Percentiles rank a stretch among this genome's conserved stretches.
Evolutionary conservation across 2,888 invertebrate species (phyloP).

Genomic region (Bibio marci): DNA sequence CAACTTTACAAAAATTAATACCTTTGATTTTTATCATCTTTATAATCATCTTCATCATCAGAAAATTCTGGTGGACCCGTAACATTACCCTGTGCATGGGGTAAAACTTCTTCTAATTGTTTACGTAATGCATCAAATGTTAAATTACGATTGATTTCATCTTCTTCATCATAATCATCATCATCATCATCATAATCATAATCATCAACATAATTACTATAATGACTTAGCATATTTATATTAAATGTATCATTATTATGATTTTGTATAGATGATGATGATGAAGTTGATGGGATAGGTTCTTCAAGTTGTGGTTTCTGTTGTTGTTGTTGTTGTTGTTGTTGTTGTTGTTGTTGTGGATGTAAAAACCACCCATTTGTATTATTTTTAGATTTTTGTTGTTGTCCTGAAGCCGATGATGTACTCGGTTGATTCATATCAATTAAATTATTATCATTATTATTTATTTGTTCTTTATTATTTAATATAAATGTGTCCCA

Average conservation of each 20-base stretch:
- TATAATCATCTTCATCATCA: slow-evolving; percentile 11
- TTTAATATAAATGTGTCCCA: slow-evolving; percentile 12
- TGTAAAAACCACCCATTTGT: slow-evolving; percentile 13
- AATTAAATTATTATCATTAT: not conserved
- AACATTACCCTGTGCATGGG: slow-evolving; percentile 9
- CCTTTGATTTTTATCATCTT: slow-evolving; percentile 1
- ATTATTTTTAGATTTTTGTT: not conserved
- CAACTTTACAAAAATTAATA: not conserved
- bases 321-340: slow-evolving; percentile 1
- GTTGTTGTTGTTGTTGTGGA: slow-evolving; percentile 6
- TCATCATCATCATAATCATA: slow-evolving; percentile 2
- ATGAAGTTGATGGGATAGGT: not conserved
- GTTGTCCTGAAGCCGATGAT: not conserved
- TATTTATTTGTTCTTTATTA: not conserved
- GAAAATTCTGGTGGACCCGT: slow-evolving; percentile 10
- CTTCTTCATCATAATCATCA: slow-evolving; percentile 7
- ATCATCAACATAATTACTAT: not conserved
- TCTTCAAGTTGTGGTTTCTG: not conserved
- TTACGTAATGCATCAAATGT: slow-evolving; percentile 13
- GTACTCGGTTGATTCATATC: slow-evolving; percentile 1
- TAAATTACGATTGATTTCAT: slow-evolving; percentile 10
- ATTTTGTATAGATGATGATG: not conserved
- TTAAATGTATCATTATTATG: slow-evolving; percentile 8
- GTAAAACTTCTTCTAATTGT: slow-evolving; percentile 13
- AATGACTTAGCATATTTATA: slow-evolving; percentile 1